phyloP scores from a whole-genome alignment of 2,113 vertebrate genomes.

The Erpornis zantholeuca region DNA sequence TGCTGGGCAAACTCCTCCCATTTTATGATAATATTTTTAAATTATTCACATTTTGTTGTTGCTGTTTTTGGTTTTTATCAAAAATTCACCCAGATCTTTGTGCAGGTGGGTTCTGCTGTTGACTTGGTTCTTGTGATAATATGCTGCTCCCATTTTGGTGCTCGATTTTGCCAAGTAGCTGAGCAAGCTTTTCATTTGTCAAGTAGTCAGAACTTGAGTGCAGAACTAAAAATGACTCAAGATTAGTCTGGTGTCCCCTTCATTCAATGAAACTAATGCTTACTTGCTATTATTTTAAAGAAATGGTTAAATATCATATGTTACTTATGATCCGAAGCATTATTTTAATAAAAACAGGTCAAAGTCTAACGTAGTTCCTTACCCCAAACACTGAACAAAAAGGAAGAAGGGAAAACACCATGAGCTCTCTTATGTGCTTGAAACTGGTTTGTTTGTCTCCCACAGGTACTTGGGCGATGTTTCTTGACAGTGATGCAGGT shows the following conservation, averaged over 20 bases:
- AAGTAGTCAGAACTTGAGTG: background rate
- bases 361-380: background rate
- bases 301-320: background rate
- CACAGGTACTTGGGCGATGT: slow-evolving; percentile 92
- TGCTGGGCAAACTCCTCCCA: background rate
- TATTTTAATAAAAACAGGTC: background rate
- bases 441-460: background rate
- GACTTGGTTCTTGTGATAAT: background rate
- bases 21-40: background rate
- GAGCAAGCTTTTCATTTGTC: background rate
- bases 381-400: background rate
- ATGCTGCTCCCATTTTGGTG: background rate
- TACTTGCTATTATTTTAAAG: background rate
- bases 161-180: background rate
- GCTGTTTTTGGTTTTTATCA: background rate
- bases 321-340: background rate
- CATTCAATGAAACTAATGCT: background rate
- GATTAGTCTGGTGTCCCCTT: background rate
- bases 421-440: background rate
- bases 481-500: slow-evolving; percentile 98
- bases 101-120: background rate
- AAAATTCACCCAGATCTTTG: background rate
- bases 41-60: rapidly evolving
- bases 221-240: background rate
- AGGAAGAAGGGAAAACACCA: background rate